Evolutionary conservation across 2,113 vertebrate genomes (phyloP).

Genomic region (Tympanuchus pallidicinctus): DNA sequence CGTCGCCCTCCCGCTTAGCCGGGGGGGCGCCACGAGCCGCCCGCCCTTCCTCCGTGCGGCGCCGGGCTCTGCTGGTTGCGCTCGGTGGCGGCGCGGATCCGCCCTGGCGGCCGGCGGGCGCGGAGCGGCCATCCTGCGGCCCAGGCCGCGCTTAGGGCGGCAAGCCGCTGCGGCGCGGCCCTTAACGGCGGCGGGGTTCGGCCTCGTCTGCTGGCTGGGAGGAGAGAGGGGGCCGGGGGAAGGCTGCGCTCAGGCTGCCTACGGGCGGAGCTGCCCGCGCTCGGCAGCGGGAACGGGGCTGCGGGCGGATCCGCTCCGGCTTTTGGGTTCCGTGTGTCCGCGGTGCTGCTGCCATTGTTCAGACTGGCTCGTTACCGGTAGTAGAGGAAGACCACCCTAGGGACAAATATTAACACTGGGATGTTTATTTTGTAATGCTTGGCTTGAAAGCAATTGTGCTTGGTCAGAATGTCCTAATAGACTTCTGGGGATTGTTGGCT

Average conservation of each 20-base stretch:
- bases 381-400: slow-evolving; percentile 61
- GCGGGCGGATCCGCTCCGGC: neutral
- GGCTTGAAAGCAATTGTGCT: slow-evolving; percentile 48
- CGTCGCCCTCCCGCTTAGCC: neutral
- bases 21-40: too few relatives aligned
- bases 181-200: too few relatives aligned
- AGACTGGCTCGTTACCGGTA: neutral
- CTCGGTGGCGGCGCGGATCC: too few relatives aligned
- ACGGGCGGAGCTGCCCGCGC: neutral
- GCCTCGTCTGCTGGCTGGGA: neutral
- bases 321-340: neutral
- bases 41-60: too few relatives aligned
- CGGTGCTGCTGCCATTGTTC: slow-evolving; percentile 14
- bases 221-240: neutral
- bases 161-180: neutral
- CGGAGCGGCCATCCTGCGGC: neutral
- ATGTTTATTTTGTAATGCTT: slow-evolving; percentile 49
- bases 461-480: slow-evolving; percentile 38
- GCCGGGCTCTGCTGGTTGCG: too few relatives aligned
- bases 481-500: slow-evolving; percentile 69
- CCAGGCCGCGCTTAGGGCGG: neutral
- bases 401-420: slow-evolving; percentile 43
- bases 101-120: neutral
- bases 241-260: accelerated
- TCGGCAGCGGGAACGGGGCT: accelerated